Evolutionary conservation across 2,888 invertebrate genomes (phyloP).

Genomic region (Trichogramma evanescens): DNA sequence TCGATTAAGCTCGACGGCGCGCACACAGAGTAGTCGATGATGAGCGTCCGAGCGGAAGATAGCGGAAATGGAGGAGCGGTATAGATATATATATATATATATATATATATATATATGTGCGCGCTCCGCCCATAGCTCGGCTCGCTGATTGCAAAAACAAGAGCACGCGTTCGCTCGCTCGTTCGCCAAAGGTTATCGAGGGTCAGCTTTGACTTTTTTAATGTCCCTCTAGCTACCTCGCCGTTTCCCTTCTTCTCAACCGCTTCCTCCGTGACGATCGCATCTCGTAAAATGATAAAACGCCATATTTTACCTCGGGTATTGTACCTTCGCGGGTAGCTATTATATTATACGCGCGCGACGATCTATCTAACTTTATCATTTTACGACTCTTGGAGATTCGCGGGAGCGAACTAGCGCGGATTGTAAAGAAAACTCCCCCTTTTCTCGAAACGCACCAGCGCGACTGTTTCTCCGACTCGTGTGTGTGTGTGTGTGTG

Average conservation of each 20-base stretch:
- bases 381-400: slow-evolving; percentile 17
- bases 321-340: background rate
- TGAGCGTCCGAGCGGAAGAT: slow-evolving; percentile 8
- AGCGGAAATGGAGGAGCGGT: slow-evolving; percentile 14
- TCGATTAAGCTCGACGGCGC: slow-evolving; percentile 37
- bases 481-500: too few relatives aligned
- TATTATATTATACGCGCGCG: slow-evolving; percentile 7
- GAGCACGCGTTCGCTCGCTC: too few relatives aligned
- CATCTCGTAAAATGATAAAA: too few relatives aligned
- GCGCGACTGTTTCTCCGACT: too few relatives aligned
- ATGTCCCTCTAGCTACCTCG: slow-evolving; percentile 39
- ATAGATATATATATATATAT: too few relatives aligned
- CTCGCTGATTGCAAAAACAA: too few relatives aligned
- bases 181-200: too few relatives aligned
- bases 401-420: background rate
- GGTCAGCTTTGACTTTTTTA: slow-evolving; percentile 27
- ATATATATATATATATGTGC: too few relatives aligned
- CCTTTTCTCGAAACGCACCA: too few relatives aligned
- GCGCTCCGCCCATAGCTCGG: too few relatives aligned
- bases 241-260: slow-evolving; percentile 44
- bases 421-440: too few relatives aligned
- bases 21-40: slow-evolving; percentile 9
- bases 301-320: slow-evolving; percentile 13
- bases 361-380: slow-evolving; percentile 21
- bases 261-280: too few relatives aligned